Base-by-base conservation (phyloP, 2,113 vertebrate species). In the Melierax canorus region DNA sequence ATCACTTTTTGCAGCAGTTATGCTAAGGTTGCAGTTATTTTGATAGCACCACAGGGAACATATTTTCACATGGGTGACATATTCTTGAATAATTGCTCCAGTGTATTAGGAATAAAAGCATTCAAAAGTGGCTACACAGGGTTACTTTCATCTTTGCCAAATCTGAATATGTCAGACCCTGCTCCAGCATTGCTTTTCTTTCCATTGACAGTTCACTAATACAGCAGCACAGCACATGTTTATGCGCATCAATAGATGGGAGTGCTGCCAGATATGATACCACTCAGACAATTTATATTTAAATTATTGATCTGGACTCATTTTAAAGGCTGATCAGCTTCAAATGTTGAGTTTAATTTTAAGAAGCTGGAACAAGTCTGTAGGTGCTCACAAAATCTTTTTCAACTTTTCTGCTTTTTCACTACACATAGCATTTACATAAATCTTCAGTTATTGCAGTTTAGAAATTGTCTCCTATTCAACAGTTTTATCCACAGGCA, bases 21-120 rank as follows among this genome's bases (percentile, higher is more conserved):
- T 73, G 55, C 58, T 73, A 73, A 95, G 34, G 83, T 29, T 2
- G 9, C 38, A 41, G 45, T 75, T 63, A 83, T 69, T 96, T 90
- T 93, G 71, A 89, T 19, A 95, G 80, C 53, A 79, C 45, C 74
- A 59, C 26, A 91, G 69, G 80, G 43, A 81, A 93, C 39, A 26
- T 55, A 87, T 59, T 86, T 96, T 93, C 72, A 92, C 16, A 72
- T 62, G 46, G 12, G n/a, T 86, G 85, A 92, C 39, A 59, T 45
- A 38, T 72, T 90, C 88, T 92, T 75, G 71, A 96, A 79, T 92
- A 95, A 86, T 63, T 92, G 58, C 45, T 95, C 24, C 56, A 78
- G 53, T 43, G 41, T 62, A 76, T 86, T 87, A 83, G 24, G n/a
- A 87, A 88, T 66, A 91, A 96, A 94, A 68, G 41, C 16, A 86